Conservation (phyloP, 1,140 invertebrate species). For the Metaphire vulgaris region DNA sequence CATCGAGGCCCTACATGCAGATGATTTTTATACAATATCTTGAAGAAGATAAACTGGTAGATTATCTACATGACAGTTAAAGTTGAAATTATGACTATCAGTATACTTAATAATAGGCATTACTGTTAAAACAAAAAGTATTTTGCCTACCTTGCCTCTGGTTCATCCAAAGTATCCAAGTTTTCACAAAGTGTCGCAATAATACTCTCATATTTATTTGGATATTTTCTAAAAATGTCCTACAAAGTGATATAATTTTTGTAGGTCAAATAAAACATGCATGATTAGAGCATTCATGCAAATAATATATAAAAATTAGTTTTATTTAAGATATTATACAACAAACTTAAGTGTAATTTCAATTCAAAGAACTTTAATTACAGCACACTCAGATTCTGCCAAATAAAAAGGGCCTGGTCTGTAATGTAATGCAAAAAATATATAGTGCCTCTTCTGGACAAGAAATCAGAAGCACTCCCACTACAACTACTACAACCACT, state of each 20-base stretch:
- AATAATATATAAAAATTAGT: too few relatives aligned
- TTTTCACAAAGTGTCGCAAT: slow-evolving; percentile 99
- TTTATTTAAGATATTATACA: too few relatives aligned
- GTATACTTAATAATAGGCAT: background rate
- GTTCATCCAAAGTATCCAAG: slow-evolving; percentile 95
- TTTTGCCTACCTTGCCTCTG: slow-evolving; percentile 65
- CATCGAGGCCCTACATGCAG: slow-evolving; percentile 78
- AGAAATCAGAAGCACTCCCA: too few relatives aligned
- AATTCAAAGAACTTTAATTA: too few relatives aligned
- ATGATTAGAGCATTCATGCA: too few relatives aligned
- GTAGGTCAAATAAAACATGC: too few relatives aligned
- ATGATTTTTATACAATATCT: background rate
- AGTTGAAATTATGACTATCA: background rate
- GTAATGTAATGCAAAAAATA: too few relatives aligned
- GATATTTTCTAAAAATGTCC: slow-evolving; percentile 99
- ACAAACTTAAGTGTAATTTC: too few relatives aligned
- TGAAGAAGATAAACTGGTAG: background rate
- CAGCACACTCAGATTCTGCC: too few relatives aligned
- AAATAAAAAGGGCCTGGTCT: too few relatives aligned
- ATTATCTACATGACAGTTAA: background rate
- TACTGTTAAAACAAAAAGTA: background rate
- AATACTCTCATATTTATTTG: slow-evolving; percentile 99
- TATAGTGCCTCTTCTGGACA: too few relatives aligned
- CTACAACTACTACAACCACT: too few relatives aligned
- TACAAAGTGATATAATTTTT: slow-evolving; percentile 14